Percentiles rank a stretch among this genome's conserved stretches.
Conservation (phyloP, 2,113 vertebrate genomes). For the Trogon surrucura region DNA sequence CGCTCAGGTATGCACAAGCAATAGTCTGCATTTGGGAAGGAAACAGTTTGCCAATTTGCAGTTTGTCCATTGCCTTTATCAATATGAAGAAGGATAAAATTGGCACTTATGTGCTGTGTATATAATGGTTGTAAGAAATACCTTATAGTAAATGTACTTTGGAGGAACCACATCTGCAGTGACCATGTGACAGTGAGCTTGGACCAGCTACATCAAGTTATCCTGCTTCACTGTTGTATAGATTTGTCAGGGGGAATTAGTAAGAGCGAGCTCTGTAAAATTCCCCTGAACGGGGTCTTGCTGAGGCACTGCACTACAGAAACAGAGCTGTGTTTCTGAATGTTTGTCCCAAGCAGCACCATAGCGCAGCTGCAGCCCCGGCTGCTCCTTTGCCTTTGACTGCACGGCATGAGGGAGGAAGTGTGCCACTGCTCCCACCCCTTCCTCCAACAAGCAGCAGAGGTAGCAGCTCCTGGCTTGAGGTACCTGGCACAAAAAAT, state of each 20-base stretch:
- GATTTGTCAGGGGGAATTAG: not conserved
- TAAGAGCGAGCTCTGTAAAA: not conserved
- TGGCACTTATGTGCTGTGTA: not conserved
- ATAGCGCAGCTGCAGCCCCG: not conserved
- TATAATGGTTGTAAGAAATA: not conserved
- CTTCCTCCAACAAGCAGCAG: not conserved
- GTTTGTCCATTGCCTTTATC: not conserved
- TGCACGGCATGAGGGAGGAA: fast-evolving
- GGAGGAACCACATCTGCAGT: not conserved
- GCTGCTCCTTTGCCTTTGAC: not conserved
- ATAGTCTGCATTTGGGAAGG: not conserved
- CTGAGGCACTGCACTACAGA: not conserved
- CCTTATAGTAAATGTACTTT: not conserved
- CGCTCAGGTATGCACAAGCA: not conserved
- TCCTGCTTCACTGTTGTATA: not conserved
- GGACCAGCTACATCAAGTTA: fast-evolving
- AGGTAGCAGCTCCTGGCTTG: not conserved
- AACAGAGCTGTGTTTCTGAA: not conserved
- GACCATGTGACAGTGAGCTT: not conserved
- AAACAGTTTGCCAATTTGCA: not conserved
- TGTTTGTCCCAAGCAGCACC: not conserved
- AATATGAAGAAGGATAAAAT: not conserved
- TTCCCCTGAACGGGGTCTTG: not conserved
- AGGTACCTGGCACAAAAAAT: not conserved
- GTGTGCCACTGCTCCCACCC: not conserved